A percentile compares a stretch with the other conserved stretches of the same genome.
Evolutionary conservation across 2,888 invertebrate species (phyloP).

Genomic region (Megalurothrips usitatus): DNA sequence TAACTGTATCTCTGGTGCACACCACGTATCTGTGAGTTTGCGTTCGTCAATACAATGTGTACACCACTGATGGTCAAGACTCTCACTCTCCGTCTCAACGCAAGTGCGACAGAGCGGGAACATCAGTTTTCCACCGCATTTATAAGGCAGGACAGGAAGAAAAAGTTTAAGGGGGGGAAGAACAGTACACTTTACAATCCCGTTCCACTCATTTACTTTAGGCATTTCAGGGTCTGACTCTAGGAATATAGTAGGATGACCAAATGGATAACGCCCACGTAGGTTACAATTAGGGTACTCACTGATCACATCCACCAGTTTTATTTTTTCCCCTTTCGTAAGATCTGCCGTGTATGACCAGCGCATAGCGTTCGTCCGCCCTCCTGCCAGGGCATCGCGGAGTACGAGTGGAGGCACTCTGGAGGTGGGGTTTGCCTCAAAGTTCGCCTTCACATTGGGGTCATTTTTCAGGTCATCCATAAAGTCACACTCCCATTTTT

Average conservation of each 20-base stretch:
- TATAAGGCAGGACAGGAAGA: slow-evolving; percentile 39
- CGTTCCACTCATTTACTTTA: slow-evolving; percentile 27
- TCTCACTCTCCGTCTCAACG: slow-evolving; percentile 28
- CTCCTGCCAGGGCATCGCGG: no score
- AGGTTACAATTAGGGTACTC: no score
- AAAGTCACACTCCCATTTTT: no score
- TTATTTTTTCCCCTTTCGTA: no score
- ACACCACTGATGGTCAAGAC: slow-evolving; percentile 36
- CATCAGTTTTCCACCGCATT: slow-evolving; percentile 39
- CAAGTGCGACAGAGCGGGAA: slow-evolving; percentile 38
- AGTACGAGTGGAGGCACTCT: background rate
- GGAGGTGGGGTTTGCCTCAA: background rate
- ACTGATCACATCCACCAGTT: no score
- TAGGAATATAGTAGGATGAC: background rate
- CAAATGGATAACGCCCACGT: no score
- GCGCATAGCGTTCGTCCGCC: no score
- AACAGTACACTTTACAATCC: slow-evolving; percentile 32
- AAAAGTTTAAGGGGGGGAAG: slow-evolving; percentile 33
- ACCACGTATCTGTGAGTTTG: no score
- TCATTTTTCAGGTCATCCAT: background rate
- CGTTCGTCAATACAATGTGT: slow-evolving; percentile 37
- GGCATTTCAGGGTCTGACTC: slow-evolving; percentile 30
- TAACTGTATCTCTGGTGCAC: no score
- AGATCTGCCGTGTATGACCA: no score
- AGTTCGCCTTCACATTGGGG: background rate